Base-by-base conservation (phyloP, 2,113 vertebrate species). In the Lucifuga dentata region DNA sequence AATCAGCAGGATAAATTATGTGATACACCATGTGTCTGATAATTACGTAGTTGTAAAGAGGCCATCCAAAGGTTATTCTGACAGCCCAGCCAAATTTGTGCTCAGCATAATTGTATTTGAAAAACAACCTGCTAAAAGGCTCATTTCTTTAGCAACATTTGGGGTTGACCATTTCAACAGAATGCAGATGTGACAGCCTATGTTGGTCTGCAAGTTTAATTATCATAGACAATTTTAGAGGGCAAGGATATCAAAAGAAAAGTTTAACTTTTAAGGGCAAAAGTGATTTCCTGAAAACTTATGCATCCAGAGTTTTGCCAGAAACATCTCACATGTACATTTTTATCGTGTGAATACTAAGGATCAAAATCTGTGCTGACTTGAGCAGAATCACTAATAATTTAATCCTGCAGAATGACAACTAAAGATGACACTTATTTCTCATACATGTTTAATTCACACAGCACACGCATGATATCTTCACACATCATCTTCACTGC, bases 121-220 rank as follows among this genome's bases (percentile, higher is more conserved):
- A 57, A 76, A 83, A 73, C 39, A 75, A 78, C 56, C 24, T 41
- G 52, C 50, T 60, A 40, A 70, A 66, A 69, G 23, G 50, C 19
- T 33, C 3, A 41, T 68, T 62, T 29, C 16, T 20, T 52, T 17
- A 56, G 58, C 46, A 43, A 38, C 9, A 45, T 36, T 49, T 48
- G 44, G 36, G 38, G 48, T n/a, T 12, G 65, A 67, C 46, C 36
- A 52, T 62, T 69, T 62, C 13, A 61, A 76, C 57, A 43, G 38
- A 51, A 48, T 61, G 69, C 24, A 23, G 33, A 73, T 32, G 48
- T 38, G 24, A 67, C 11, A 38, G 46, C 11, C 23, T 60, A 20
- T 40, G 60, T 40, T 59, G 2, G 56, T 83, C 29, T n/a, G 49
- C 35, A 46, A 45, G 33, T 70, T 73, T 60, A 19, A 65, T 68